A percentile compares a stretch with the other conserved stretches of the same genome.
These are phyloP conservation scores for Threskiornis aethiopicus DNA, from an alignment of 2,797 vertebrate genomes.

Conservation along the genomic window DNA sequence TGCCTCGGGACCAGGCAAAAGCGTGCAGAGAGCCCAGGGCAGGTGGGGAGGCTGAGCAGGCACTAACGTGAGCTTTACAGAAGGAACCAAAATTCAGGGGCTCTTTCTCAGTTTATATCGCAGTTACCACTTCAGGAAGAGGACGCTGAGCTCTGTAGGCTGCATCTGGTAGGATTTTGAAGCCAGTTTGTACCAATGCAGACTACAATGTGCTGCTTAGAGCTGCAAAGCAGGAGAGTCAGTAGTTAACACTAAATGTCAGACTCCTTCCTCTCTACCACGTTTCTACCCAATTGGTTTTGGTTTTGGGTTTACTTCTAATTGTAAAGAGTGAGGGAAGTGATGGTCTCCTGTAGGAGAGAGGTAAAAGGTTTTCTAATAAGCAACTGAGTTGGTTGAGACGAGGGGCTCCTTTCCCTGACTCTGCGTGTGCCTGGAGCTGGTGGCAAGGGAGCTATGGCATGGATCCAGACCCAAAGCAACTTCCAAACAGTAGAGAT, in stretches of 20 bases:
- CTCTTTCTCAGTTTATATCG: background rate
- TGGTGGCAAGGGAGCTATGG: background rate
- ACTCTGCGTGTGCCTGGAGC: background rate
- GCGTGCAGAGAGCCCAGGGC: background rate
- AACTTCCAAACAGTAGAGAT: background rate
- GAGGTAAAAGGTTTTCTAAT: background rate
- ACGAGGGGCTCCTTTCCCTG: background rate
- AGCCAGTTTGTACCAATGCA: background rate
- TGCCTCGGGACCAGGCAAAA: background rate
- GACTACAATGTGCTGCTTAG: background rate
- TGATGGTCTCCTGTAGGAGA: background rate
- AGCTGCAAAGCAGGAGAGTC: background rate
- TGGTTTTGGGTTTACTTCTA: background rate
- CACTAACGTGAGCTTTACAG: background rate
- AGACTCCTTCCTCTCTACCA: background rate
- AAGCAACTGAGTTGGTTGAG: accelerated
- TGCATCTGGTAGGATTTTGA: background rate
- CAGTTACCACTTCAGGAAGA: background rate
- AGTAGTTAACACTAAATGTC: background rate
- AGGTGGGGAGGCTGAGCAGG: background rate
- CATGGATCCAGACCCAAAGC: background rate
- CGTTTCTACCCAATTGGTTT: background rate
- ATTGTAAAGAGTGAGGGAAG: background rate
- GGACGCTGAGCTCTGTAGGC: background rate
- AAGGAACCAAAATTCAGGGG: background rate